These are phyloP conservation scores for Melieria crassipennis DNA, from an alignment of 2,888 invertebrate species.

Conservation along the genomic window DNA sequence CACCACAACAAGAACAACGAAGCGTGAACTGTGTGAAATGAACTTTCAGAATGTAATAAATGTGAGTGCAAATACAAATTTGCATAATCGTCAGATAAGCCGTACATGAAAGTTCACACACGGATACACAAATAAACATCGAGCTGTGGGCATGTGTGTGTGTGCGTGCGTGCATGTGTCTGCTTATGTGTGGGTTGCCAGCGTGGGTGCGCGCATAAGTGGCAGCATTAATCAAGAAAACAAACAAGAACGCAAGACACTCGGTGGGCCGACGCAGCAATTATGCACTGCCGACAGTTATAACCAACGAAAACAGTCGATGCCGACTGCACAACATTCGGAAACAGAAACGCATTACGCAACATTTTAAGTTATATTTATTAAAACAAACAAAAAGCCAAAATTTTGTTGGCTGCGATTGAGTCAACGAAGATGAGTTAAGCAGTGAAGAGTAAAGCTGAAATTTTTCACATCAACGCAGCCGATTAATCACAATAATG, in stretches of 20 bases:
- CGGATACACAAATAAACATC: neutral
- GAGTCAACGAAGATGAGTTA: too few species aligned
- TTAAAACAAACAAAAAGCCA: too few species aligned
- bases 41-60: slow-evolving; percentile 3
- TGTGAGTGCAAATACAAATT: slow-evolving; percentile 4
- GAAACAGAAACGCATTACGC: neutral
- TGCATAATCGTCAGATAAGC: slow-evolving; percentile 4
- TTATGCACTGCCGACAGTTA: too few species aligned
- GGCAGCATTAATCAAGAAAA: neutral
- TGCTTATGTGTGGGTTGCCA: neutral
- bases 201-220: neutral
- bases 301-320: too few species aligned
- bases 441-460: slow-evolving; percentile 32
- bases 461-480: slow-evolving; percentile 2
- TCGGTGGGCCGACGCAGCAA: too few species aligned
- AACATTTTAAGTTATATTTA: too few species aligned
- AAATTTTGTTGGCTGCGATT: too few species aligned
- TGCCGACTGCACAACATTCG: neutral
- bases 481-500: slow-evolving; percentile 8
- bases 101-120: neutral
- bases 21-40: neutral
- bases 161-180: neutral
- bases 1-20: too few species aligned
- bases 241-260: neutral
- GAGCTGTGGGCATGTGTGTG: neutral